A percentile compares a stretch with the other conserved stretches of the same genome.
phyloP scores from a whole-genome alignment of 2,113 vertebrate species.

The Sylvicapra grimmia region DNA sequence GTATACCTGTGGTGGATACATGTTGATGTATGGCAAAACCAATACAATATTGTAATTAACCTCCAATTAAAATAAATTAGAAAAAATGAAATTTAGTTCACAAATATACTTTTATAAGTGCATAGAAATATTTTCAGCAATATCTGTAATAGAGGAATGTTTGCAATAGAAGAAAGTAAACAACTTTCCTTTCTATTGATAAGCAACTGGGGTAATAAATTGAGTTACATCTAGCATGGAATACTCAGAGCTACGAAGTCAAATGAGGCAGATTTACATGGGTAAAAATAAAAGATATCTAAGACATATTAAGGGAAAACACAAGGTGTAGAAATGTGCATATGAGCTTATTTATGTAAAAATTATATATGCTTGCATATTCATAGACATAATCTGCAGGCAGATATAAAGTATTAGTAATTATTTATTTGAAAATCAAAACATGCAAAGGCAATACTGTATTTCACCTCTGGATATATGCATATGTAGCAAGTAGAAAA shows the following conservation, averaged over 20 bases:
- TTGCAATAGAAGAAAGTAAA: not conserved
- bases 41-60: too few relatives aligned
- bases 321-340: not conserved
- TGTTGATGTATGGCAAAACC: too few relatives aligned
- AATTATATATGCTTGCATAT: not conserved
- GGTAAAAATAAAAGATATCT: not conserved
- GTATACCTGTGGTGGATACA: too few relatives aligned
- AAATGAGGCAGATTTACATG: not conserved
- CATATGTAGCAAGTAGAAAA: not conserved
- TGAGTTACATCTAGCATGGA: not conserved
- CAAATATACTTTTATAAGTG: not conserved
- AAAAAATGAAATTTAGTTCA: not conserved
- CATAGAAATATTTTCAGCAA: not conserved
- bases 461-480: not conserved
- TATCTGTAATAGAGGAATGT: not conserved
- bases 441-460: not conserved
- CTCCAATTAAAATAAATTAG: too few relatives aligned
- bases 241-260: not conserved
- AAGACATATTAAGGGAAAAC: not conserved
- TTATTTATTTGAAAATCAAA: conserved; percentile 18
- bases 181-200: not conserved
- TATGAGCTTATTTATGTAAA: not conserved
- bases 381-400: not conserved
- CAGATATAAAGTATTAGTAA: not conserved
- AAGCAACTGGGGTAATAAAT: not conserved